Conservation (phyloP, 1,140 invertebrate genomes). For the Drosophila mauritiana region DNA sequence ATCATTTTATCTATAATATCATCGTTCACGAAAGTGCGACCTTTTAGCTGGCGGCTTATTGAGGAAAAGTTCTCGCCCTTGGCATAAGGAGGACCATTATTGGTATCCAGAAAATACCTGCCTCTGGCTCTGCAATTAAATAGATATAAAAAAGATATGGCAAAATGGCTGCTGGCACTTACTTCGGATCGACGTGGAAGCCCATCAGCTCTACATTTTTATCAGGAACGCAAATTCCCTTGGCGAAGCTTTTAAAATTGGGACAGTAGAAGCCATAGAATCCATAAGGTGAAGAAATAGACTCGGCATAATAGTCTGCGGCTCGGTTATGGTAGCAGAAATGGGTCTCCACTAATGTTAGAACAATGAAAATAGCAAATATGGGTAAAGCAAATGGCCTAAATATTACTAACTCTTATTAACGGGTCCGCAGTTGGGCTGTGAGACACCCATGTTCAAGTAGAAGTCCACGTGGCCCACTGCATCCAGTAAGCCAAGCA, state of each 20-base stretch:
- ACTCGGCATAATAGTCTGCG: constrained; percentile 40
- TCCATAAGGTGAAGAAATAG: not conserved
- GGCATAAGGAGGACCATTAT: constrained; percentile 11
- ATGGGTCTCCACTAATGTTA: constrained; percentile 3
- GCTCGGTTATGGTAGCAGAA: constrained; percentile 38
- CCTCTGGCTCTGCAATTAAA: constrained; percentile 27
- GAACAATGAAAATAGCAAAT: not conserved
- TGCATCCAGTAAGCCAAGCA: constrained; percentile 31
- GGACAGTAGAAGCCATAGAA: constrained; percentile 29
- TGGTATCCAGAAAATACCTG: constrained; percentile 35
- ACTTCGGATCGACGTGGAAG: not conserved
- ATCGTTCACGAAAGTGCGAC: constrained; percentile 24
- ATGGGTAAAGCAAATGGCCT: not conserved
- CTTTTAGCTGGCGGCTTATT: constrained; percentile 13
- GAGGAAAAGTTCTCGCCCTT: constrained; percentile 5
- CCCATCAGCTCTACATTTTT: constrained; percentile 22
- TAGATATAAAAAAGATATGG: not conserved
- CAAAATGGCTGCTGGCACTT: not conserved
- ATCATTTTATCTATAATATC: not conserved
- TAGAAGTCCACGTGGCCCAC: constrained; percentile 51
- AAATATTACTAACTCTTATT: constrained; percentile 1
- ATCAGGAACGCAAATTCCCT: not conserved
- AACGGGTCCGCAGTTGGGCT: constrained; percentile 41
- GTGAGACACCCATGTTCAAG: constrained; percentile 28
- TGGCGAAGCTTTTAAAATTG: constrained; percentile 4